Evolutionary conservation across 2,113 vertebrate genomes (phyloP).

Genomic region (Microcebus murinus): DNA sequence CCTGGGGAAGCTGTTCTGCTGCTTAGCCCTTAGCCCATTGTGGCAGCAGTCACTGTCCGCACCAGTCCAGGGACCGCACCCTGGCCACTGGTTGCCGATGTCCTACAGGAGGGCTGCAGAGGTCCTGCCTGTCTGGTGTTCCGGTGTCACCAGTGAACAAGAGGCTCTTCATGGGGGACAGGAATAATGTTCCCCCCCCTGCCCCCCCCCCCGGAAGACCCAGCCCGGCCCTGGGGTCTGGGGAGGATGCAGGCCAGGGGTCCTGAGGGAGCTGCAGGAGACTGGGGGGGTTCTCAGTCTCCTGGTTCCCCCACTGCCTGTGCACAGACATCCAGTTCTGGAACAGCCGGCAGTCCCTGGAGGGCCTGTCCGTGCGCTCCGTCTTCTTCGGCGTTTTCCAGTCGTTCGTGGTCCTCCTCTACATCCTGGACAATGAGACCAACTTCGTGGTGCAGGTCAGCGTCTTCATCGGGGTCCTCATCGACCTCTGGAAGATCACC

Average conservation of each 20-base stretch:
- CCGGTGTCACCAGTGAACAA: not conserved
- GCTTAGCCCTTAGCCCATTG: not conserved
- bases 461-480: constrained; percentile 97
- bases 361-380: constrained; percentile 96
- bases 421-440: constrained; percentile 97
- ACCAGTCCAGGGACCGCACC: not conserved
- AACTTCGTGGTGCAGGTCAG: constrained; percentile 99
- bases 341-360: constrained; percentile 98
- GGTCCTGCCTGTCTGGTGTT: not conserved
- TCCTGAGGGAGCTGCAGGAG: not conserved
- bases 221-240: not conserved
- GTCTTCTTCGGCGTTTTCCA: constrained; percentile 97
- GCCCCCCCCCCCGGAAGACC: not conserved
- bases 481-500: constrained; percentile 99
- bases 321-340: constrained; percentile 97
- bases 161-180: not conserved
- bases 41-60: not conserved
- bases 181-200: not conserved
- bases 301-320: fast-evolving
- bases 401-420: constrained; percentile 95
- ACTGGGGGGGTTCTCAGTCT: not conserved
- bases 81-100: no score
- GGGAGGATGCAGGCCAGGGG: not conserved
- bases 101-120: not conserved
- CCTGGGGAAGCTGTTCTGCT: not conserved